Evolutionary conservation across 2,113 vertebrate species (phyloP).

Genomic region (Eublepharis macularius): DNA sequence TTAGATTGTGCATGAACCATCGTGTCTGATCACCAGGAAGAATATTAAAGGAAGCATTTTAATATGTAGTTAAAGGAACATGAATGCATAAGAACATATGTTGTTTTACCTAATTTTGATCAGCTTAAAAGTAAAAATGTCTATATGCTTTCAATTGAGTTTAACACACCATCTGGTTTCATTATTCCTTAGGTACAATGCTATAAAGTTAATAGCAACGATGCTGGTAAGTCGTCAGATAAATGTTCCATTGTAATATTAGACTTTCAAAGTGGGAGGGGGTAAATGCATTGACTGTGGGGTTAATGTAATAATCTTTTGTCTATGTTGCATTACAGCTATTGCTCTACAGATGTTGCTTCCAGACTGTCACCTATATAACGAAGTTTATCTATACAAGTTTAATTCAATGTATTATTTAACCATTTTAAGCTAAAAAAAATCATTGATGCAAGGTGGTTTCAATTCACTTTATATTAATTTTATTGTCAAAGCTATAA

Average conservation of each 20-base stretch:
- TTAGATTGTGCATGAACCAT: not conserved
- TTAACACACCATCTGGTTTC: conserved; percentile 77
- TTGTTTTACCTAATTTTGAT: conserved; percentile 74
- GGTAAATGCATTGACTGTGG: conserved; percentile 30
- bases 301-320: conserved; percentile 62
- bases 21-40: conserved; percentile 62
- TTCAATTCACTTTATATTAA: not conserved
- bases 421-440: not conserved
- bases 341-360: conserved; percentile 42
- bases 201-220: conserved; percentile 73
- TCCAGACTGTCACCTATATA: conserved; percentile 44
- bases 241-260: conserved; percentile 41
- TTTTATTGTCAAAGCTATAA: not conserved
- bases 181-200: conserved; percentile 74
- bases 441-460: not conserved
- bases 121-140: conserved; percentile 72
- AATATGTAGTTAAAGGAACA: conserved; percentile 67
- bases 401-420: not conserved
- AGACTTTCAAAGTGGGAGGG: too few relatives aligned
- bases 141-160: conserved; percentile 60
- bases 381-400: not conserved
- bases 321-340: conserved; percentile 37
- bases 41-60: conserved; percentile 61
- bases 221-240: conserved; percentile 56
- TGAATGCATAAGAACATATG: conserved; percentile 75